Evolutionary conservation across 2,797 vertebrate species (phyloP).

Genomic region (Erpetoichthys calabaricus): DNA sequence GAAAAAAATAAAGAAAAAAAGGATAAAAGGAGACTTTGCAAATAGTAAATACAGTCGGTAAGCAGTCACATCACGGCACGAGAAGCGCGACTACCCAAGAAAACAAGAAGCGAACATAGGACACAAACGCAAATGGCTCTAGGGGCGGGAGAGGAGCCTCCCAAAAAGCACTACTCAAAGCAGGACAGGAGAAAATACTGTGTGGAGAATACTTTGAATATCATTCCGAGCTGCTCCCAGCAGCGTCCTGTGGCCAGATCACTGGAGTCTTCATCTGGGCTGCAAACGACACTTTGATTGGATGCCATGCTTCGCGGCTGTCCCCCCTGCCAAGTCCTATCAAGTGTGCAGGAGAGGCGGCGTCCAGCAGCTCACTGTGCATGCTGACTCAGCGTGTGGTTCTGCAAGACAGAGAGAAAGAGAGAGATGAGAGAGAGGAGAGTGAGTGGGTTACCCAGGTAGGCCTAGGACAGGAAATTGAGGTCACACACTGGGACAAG

Average conservation of each 20-base stretch:
- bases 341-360: conserved; percentile 91
- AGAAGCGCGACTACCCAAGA: conserved; percentile 50
- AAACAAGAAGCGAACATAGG: too few relatives aligned
- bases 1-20: conserved; percentile 74
- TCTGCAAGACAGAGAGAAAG: conserved; percentile 83
- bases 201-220: conserved; percentile 99
- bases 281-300: conserved; percentile 99
- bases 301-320: conserved; percentile 87
- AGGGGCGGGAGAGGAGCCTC: too few relatives aligned
- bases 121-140: too few relatives aligned
- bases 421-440: conserved; percentile 69
- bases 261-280: conserved; percentile 99
- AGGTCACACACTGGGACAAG: too few relatives aligned
- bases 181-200: conserved; percentile 85
- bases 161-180: conserved; percentile 72
- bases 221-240: conserved; percentile 98
- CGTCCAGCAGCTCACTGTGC: conserved; percentile 97
- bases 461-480: too few relatives aligned
- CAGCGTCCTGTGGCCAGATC: conserved; percentile 98
- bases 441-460: too few relatives aligned
- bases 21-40: conserved; percentile 38
- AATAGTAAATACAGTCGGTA: conserved; percentile 84
- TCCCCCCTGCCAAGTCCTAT: conserved; percentile 76
- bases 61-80: conserved; percentile 96
- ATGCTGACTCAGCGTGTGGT: conserved; percentile 99